A percentile compares a stretch with the other conserved stretches of the same genome.
Conservation (phyloP, 2,113 vertebrate genomes). For the Rynchops niger region DNA sequence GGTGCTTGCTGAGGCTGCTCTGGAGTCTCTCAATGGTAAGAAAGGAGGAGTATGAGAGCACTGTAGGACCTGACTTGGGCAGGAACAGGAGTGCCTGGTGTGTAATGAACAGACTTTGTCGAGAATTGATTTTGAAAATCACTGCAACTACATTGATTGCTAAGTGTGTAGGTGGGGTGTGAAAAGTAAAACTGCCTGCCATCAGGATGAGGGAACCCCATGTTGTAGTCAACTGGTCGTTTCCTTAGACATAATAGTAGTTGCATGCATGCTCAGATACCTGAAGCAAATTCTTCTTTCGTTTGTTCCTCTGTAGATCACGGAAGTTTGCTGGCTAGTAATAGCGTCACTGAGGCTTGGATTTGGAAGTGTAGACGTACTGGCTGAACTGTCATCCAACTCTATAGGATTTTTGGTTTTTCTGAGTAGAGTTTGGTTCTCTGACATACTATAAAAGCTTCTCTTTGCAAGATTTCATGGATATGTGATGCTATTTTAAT, state of each 20-base stretch:
- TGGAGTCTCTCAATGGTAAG: neutral
- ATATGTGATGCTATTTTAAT: neutral
- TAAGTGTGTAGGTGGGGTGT: neutral
- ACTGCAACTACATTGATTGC: neutral
- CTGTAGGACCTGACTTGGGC: neutral
- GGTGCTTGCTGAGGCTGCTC: rapidly evolving
- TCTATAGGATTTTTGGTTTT: neutral
- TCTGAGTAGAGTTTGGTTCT: neutral
- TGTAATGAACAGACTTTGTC: neutral
- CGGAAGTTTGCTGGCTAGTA: neutral
- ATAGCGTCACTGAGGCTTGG: neutral
- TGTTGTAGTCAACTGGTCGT: rapidly evolving
- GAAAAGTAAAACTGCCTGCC: neutral
- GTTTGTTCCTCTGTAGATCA: neutral
- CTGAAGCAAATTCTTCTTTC: neutral
- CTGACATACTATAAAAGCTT: neutral
- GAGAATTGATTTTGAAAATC: neutral
- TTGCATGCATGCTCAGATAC: neutral
- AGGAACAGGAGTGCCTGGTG: neutral
- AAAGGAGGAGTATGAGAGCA: neutral
- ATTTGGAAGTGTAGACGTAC: neutral
- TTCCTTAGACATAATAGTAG: neutral
- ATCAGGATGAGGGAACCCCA: neutral
- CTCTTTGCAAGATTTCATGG: neutral
- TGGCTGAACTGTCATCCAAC: neutral